A percentile compares a stretch with the other conserved stretches of the same genome.
These are phyloP conservation scores for Latrodectus hesperus DNA, from an alignment of 2,888 invertebrate genomes.

Conservation along the genomic window DNA sequence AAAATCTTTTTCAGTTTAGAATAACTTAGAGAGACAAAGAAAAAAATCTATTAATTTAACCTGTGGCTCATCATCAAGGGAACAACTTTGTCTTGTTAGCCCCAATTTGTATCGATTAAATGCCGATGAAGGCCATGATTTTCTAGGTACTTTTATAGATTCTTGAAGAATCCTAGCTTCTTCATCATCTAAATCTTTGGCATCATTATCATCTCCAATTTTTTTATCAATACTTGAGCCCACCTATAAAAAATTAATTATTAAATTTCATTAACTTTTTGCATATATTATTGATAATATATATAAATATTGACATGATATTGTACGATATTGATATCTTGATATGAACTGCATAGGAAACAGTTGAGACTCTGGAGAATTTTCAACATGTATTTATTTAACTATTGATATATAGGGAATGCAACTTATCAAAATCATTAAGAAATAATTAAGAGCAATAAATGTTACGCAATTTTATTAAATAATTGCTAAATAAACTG, in stretches of 20 bases:
- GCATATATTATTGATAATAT: neutral
- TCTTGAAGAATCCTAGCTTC: slow-evolving; percentile 41
- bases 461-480: too few species aligned
- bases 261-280: neutral
- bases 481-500: too few species aligned
- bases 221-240: slow-evolving; percentile 8
- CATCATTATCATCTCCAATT: slow-evolving; percentile 24
- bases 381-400: too few species aligned
- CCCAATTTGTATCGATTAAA: slow-evolving; percentile 20
- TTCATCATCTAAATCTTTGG: slow-evolving; percentile 49
- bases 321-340: too few species aligned
- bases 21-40: neutral
- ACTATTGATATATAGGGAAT: too few species aligned
- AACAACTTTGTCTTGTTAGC: slow-evolving; percentile 35
- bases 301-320: neutral
- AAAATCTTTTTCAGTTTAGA: neutral
- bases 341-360: too few species aligned
- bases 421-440: too few species aligned
- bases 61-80: slow-evolving; percentile 59
- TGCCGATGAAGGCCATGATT: slow-evolving; percentile 55
- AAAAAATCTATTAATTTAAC: neutral
- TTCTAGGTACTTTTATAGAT: slow-evolving; percentile 32
- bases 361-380: too few species aligned
- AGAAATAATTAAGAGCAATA: too few species aligned
- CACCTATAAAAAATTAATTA: neutral